phyloP scores from a whole-genome alignment of 1,140 invertebrate genomes.

The Lepidurus couesii region DNA sequence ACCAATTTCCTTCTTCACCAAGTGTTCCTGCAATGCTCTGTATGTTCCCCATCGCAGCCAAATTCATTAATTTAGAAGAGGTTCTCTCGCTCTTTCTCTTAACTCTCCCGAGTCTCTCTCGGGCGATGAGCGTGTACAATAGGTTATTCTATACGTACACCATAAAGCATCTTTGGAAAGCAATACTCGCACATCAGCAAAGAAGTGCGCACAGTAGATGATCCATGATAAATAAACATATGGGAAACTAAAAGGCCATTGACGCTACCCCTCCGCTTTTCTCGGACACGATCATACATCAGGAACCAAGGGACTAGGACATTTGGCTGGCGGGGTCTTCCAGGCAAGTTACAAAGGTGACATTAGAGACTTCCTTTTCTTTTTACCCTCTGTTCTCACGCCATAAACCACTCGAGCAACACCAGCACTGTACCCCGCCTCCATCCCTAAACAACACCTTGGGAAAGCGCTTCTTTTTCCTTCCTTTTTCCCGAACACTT shows the following conservation, averaged over 20 bases:
- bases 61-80: conserved; percentile 7
- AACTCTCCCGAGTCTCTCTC: neutral
- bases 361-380: conserved; percentile 3
- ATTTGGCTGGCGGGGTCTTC: neutral
- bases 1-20: conserved; percentile 22
- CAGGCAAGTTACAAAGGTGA: conserved; percentile 4
- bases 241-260: conserved; percentile 18
- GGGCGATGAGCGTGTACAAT: neutral
- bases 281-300: conserved; percentile 2
- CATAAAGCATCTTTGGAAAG: neutral
- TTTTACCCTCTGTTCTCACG: neutral
- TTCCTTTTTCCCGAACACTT: neutral
- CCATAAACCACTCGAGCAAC: conserved; percentile 17
- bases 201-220: neutral
- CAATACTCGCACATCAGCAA: neutral
- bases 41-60: conserved; percentile 4
- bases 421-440: conserved; percentile 9
- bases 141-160: neutral
- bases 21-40: conserved; percentile 12
- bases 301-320: neutral
- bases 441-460: conserved; percentile 3
- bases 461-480: neutral
- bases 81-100: neutral
- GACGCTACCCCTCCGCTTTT: neutral
- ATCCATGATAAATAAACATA: conserved; percentile 12